A percentile compares a stretch with the other conserved stretches of the same genome.
Conservation (phyloP, 2,113 vertebrate species). For the Dryoscopus gambensis region DNA sequence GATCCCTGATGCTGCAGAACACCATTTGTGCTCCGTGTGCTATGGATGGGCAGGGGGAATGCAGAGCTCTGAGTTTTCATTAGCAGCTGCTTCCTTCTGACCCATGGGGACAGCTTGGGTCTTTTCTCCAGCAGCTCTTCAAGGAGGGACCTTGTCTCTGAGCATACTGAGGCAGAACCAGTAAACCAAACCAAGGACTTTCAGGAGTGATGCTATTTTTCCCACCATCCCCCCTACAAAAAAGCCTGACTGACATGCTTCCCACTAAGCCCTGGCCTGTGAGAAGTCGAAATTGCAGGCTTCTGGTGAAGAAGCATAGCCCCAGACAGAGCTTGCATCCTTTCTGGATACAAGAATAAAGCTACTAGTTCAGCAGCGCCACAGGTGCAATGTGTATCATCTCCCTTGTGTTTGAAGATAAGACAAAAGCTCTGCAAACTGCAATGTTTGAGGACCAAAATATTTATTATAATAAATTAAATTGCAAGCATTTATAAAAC, state of each 20-base stretch:
- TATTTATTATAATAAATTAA: conserved; percentile 70
- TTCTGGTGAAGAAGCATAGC: background rate
- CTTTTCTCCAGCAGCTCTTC: background rate
- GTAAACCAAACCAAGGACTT: background rate
- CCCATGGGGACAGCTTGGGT: background rate
- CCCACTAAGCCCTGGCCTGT: background rate
- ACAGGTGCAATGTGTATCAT: background rate
- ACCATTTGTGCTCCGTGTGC: accelerated
- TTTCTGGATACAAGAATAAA: background rate
- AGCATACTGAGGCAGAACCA: accelerated
- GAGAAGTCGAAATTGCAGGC: background rate
- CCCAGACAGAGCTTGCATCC: background rate
- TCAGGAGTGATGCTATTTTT: background rate
- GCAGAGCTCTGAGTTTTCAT: background rate
- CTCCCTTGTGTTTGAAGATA: background rate
- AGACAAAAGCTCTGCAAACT: background rate
- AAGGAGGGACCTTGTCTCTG: background rate
- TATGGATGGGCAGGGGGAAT: background rate
- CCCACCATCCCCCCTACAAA: no score
- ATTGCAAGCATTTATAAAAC: background rate
- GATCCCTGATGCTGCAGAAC: background rate
- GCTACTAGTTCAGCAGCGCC: background rate
- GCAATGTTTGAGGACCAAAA: background rate
- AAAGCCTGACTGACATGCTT: background rate
- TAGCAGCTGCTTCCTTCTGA: background rate